phyloP scores from a whole-genome alignment of 2,797 vertebrate genomes.

The Jordanella pulchra region DNA sequence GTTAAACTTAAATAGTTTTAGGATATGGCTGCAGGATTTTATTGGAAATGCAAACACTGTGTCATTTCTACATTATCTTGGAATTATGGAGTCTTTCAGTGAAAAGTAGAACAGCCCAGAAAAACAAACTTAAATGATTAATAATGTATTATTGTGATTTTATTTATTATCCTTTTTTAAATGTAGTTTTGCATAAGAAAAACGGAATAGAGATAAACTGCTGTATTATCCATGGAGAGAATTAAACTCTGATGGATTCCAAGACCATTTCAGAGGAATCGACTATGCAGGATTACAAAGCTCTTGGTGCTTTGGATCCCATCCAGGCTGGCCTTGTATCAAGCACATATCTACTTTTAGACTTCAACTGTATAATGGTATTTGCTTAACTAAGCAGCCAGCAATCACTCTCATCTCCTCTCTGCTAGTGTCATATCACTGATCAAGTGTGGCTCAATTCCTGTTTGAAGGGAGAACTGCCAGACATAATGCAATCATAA shows the following conservation, averaged over 20 bases:
- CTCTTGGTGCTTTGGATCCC: slow-evolving; percentile 39
- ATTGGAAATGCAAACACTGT: slow-evolving; percentile 8
- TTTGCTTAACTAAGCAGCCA: slow-evolving; percentile 71
- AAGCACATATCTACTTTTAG: slow-evolving; percentile 70
- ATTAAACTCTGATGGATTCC: slow-evolving; percentile 54
- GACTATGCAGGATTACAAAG: slow-evolving; percentile 56
- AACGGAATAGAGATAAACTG: slow-evolving; percentile 63
- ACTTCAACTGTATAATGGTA: slow-evolving; percentile 60
- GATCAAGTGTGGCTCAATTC: slow-evolving; percentile 71
- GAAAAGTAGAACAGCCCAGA: not conserved
- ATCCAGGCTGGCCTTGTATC: slow-evolving; percentile 44
- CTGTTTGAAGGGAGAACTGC: slow-evolving; percentile 66
- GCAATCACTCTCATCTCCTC: slow-evolving; percentile 57
- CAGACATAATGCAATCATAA: slow-evolving; percentile 75
- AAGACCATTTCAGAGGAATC: slow-evolving; percentile 47
- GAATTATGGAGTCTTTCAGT: not conserved
- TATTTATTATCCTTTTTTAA: slow-evolving; percentile 28
- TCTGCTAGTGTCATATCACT: slow-evolving; percentile 68
- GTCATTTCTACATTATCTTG: slow-evolving; percentile 1
- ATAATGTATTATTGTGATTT: not conserved
- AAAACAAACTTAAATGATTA: not conserved
- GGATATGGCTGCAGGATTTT: slow-evolving; percentile 10
- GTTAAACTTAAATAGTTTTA: not conserved
- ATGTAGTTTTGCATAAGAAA: slow-evolving; percentile 18
- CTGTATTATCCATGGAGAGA: slow-evolving; percentile 49